Evolutionary conservation across 2,888 invertebrate genomes (phyloP), one percentile per base, ranked within the genome.

Genomic region (Helicoverpa assulta): DNA sequence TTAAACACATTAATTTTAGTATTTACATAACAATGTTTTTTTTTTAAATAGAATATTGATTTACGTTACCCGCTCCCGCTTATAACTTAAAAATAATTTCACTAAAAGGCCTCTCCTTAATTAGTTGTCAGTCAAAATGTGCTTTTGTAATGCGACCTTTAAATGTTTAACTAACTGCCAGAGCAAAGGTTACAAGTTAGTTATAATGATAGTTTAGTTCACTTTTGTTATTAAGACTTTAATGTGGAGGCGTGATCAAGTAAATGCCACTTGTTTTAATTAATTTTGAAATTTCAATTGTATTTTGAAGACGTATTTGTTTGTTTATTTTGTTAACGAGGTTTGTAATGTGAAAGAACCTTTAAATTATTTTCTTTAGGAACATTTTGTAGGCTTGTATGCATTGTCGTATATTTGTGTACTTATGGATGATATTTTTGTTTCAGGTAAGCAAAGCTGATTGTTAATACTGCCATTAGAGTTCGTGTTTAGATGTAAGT

Each of bases 61-160:
- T 5, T 43, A 1, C 4, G 14, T 14, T 5, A 47, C 16, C 16
- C 78, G 70, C 78, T 57, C 0, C n/a, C 74, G 57, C 65, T 60
- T 33, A n/a, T 65, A 0, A 58, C 52, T 71, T 74, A 29, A 21
- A 5, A 29, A 14, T 65, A 67, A 59, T 66, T 77, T 76, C 84
- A 85, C 78, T 74, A 78, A 80, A 87, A 84, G 79, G 80, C 73
- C 80, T 80, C 85, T 85, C 85, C 88, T 85, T 85, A 90, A 88
- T 89, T 86, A 84, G 82, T 86, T 81, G 88, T 89, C 91, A 88
- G 79, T 89, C 88, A 88, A 81, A 83, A 78, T 73, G 65, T 79
- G 84, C 87, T 87, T 90, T 91, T 91, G 91, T 89, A 91, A 91
- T 76, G 69, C 73, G 87, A 91, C 83, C 90, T 87, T 83, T 80